These are phyloP conservation scores for Archilochus colubris DNA, from an alignment of 2,113 vertebrate species.

Conservation along the genomic window DNA sequence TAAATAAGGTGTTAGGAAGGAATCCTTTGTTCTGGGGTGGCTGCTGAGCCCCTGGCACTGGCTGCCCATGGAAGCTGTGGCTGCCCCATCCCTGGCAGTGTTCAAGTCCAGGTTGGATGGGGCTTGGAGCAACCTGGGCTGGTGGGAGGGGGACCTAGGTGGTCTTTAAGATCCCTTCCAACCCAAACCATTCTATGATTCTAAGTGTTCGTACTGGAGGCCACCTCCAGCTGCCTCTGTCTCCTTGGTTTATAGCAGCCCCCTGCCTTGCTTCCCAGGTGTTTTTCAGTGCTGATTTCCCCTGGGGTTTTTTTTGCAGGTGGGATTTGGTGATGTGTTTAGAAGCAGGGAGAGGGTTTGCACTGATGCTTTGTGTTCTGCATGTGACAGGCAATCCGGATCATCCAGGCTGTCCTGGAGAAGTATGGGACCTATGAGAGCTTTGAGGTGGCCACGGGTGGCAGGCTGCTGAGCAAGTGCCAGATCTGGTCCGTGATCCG, in stretches of 20 bases:
- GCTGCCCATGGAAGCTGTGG: too few relatives aligned
- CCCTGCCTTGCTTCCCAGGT: neutral
- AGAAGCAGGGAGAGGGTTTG: neutral
- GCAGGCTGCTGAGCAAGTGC: conserved; percentile 88
- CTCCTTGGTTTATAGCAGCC: neutral
- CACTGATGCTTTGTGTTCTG: neutral
- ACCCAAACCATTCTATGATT: too few relatives aligned
- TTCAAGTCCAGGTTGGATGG: too few relatives aligned
- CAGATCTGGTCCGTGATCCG: conserved; percentile 92
- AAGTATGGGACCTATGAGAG: conserved; percentile 91
- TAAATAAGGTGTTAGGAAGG: too few relatives aligned
- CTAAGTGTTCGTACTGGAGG: neutral
- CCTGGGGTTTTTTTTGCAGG: rapidly evolving
- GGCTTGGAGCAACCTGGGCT: too few relatives aligned
- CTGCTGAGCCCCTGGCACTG: too few relatives aligned
- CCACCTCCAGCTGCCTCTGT: neutral
- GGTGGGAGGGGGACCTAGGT: too few relatives aligned
- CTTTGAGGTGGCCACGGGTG: conserved; percentile 91
- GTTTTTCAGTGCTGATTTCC: rapidly evolving
- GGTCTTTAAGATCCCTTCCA: too few relatives aligned
- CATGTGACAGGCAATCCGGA: conserved; percentile 83
- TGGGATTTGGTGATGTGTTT: neutral
- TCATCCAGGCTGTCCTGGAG: conserved; percentile 90
- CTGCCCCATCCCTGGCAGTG: too few relatives aligned
- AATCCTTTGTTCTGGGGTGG: too few relatives aligned